Conservation (phyloP, 2,113 vertebrate genomes). For the Sterrhoptilus dennistouni region DNA sequence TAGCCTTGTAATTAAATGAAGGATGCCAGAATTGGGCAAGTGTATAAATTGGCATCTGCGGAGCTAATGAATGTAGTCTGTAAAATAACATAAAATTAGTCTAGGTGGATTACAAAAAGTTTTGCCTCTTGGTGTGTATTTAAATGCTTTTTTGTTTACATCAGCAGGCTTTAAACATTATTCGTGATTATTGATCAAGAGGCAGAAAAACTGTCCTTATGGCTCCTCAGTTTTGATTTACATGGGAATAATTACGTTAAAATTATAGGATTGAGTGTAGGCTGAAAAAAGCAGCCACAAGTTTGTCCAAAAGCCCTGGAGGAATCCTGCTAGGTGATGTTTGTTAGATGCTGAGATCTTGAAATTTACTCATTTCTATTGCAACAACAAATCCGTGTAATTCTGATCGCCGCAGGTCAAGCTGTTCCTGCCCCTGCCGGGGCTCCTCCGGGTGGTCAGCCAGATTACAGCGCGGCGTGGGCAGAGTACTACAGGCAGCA, state of each 20-base stretch:
- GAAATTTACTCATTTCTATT: neutral
- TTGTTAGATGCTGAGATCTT: slow-evolving; percentile 11
- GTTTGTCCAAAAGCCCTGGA: slow-evolving; percentile 85
- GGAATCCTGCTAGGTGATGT: slow-evolving; percentile 81
- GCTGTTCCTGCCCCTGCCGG: slow-evolving; percentile 83
- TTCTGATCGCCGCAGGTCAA: slow-evolving; percentile 71
- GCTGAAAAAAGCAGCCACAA: slow-evolving; percentile 79
- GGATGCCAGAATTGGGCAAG: neutral
- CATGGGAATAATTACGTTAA: slow-evolving; percentile 40
- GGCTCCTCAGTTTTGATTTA: neutral
- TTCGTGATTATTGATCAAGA: neutral
- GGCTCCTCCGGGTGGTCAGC: slow-evolving; percentile 89
- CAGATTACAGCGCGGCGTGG: slow-evolving; percentile 97
- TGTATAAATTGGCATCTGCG: neutral
- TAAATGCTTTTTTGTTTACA: neutral
- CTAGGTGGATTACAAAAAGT: neutral
- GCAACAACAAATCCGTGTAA: slow-evolving; percentile 19
- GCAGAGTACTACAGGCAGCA: slow-evolving; percentile 98
- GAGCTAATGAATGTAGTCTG: neutral
- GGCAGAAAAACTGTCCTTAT: neutral
- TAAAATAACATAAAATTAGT: neutral
- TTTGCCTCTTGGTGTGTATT: neutral
- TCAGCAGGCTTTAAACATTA: neutral
- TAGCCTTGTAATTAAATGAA: neutral
- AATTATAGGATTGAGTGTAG: slow-evolving; percentile 58